Evolutionary conservation across 2,888 invertebrate genomes (phyloP).

Genomic region (Mystacides longicornis): DNA sequence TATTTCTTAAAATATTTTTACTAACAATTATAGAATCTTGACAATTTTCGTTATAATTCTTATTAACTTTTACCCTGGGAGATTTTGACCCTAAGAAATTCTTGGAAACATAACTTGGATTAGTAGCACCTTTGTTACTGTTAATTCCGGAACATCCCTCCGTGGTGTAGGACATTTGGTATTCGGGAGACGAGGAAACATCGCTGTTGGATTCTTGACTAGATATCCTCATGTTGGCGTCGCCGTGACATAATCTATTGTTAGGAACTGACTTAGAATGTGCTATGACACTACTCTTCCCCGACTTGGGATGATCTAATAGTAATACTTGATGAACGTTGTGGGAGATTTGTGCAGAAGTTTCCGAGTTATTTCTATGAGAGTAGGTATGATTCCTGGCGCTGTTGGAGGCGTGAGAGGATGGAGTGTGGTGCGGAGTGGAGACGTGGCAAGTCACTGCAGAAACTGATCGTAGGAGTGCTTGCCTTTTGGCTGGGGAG

Average conservation of each 20-base stretch:
- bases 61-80: conserved; percentile 16
- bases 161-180: neutral
- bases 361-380: neutral
- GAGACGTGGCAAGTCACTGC: conserved; percentile 44
- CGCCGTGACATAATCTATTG: conserved; percentile 6
- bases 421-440: conserved; percentile 21
- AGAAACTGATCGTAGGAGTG: conserved; percentile 52
- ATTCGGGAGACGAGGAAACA: neutral
- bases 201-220: conserved; percentile 9
- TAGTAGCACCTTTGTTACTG: conserved; percentile 3
- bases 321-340: neutral
- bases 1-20: neutral
- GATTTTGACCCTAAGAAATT: conserved; percentile 14
- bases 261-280: conserved; percentile 16
- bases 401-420: neutral
- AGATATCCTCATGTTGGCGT: neutral
- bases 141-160: conserved; percentile 4
- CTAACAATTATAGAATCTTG: conserved; percentile 21
- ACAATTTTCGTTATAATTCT: conserved; percentile 17
- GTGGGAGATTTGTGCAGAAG: neutral
- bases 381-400: conserved; percentile 29
- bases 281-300: conserved; percentile 3
- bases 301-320: conserved; percentile 3
- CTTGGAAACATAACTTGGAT: conserved; percentile 5
- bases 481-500: conserved; percentile 34